A percentile compares a stretch with the other conserved stretches of the same genome.
Conservation (phyloP, 2,113 vertebrate genomes). For the Scolopax mira region DNA sequence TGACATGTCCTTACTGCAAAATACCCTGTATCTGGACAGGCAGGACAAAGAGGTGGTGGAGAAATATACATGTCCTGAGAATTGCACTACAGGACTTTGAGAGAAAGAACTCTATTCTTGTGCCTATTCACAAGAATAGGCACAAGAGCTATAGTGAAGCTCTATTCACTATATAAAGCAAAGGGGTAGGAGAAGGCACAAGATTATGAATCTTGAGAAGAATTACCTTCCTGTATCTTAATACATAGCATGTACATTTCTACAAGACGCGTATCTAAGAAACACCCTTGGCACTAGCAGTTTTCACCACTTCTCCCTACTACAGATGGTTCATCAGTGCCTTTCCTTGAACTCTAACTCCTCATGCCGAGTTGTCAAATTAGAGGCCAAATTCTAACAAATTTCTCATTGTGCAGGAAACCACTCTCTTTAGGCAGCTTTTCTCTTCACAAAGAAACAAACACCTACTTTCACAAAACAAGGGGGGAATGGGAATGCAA, state of each 20-base stretch:
- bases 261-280: not conserved
- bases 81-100: not conserved
- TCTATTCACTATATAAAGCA: not conserved
- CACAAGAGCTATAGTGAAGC: too few relatives aligned
- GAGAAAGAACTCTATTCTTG: not conserved
- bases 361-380: not conserved
- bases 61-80: not conserved
- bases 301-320: not conserved
- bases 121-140: too few relatives aligned
- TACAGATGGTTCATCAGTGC: not conserved
- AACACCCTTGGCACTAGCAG: not conserved
- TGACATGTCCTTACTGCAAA: not conserved
- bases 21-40: not conserved
- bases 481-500: not conserved
- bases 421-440: not conserved
- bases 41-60: not conserved
- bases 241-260: not conserved
- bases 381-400: not conserved
- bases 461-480: not conserved
- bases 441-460: not conserved
- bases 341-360: not conserved
- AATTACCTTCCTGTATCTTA: not conserved
- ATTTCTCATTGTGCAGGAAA: not conserved
- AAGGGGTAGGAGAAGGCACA: not conserved
- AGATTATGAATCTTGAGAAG: not conserved